Percentiles rank a stretch among this genome's conserved stretches.
phyloP scores from a whole-genome alignment of 2,888 invertebrate genomes.

The Sarcophaga rosellei region DNA sequence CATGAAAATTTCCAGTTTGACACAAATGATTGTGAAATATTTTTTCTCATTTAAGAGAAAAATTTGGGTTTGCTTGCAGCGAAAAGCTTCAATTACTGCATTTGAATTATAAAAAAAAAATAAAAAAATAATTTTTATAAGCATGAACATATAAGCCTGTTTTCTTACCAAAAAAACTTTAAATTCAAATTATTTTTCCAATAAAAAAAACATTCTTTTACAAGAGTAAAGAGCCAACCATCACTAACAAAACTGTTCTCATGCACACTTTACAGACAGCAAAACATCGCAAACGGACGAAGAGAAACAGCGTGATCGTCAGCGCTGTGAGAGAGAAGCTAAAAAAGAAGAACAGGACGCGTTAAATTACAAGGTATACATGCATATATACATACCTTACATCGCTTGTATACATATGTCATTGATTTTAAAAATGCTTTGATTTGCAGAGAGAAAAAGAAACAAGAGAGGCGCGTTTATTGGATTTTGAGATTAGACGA shows the following conservation, averaged over 20 bases:
- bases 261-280: constrained; percentile 76
- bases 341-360: constrained; percentile 81
- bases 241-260: neutral
- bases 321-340: constrained; percentile 81
- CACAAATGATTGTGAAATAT: too few relatives aligned
- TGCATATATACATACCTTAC: neutral
- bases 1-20: too few relatives aligned
- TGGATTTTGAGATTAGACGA: constrained; percentile 81
- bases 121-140: neutral
- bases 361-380: constrained; percentile 80
- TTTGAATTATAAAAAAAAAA: neutral
- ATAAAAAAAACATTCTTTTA: neutral
- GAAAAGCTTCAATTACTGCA: neutral
- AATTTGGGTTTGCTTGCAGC: too few relatives aligned
- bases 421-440: neutral
- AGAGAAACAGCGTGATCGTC: constrained; percentile 81
- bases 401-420: too few relatives aligned
- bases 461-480: constrained; percentile 80
- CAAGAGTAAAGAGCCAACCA: neutral
- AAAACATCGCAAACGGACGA: constrained; percentile 82
- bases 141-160: neutral
- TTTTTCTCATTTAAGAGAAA: too few relatives aligned
- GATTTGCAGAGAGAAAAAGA: constrained; percentile 79
- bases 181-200: neutral
- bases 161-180: neutral